Conservation (phyloP, 2,888 invertebrate species). For the Kryphioiulus occultus region DNA sequence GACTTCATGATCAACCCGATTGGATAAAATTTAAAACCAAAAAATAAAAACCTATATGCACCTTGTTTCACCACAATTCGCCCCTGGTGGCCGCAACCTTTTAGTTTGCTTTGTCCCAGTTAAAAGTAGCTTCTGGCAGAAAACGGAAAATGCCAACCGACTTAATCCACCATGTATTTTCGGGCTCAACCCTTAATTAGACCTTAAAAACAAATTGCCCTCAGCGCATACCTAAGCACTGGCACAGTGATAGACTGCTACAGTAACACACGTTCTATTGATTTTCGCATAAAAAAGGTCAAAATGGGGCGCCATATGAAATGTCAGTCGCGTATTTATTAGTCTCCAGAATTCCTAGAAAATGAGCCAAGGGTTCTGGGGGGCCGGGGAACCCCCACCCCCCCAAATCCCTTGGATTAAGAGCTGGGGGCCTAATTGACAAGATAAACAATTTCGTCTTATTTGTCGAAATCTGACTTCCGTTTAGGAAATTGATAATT, state of each 20-base stretch:
- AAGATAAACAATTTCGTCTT: background rate
- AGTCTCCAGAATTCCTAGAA: conserved; percentile 30
- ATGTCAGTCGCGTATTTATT: conserved; percentile 21
- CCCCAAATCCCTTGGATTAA: background rate
- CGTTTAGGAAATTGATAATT: conserved; percentile 36
- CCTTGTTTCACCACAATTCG: background rate
- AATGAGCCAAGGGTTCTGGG: background rate
- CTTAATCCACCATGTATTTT: background rate
- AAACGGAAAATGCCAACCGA: background rate
- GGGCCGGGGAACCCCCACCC: background rate
- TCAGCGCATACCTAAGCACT: background rate
- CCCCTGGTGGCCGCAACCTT: background rate
- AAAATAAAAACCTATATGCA: background rate
- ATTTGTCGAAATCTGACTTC: background rate
- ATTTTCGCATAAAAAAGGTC: conserved; percentile 38
- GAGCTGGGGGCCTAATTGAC: background rate
- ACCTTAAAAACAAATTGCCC: conserved; percentile 35
- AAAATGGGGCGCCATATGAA: conserved; percentile 21
- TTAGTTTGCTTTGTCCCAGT: too few relatives aligned
- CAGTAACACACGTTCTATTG: background rate
- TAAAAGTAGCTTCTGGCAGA: too few relatives aligned
- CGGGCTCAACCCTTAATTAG: conserved; percentile 2
- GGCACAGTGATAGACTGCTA: background rate
- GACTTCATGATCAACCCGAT: too few relatives aligned
- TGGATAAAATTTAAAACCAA: too few relatives aligned